phyloP scores from a whole-genome alignment of 2,888 invertebrate species.

The Amphipyra tragopoginis region DNA sequence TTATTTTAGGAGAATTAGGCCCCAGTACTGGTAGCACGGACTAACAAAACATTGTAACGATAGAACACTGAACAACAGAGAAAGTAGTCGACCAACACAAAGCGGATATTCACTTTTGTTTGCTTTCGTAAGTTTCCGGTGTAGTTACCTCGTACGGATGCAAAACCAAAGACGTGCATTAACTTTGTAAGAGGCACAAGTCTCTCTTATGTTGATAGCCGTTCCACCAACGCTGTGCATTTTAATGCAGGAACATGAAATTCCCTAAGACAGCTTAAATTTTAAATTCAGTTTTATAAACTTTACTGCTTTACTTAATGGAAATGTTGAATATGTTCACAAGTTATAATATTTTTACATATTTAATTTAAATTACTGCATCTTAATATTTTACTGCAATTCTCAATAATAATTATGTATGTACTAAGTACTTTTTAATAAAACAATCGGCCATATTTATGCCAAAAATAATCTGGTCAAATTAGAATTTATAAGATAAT shows the following conservation, averaged over 20 bases:
- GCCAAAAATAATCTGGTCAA: too few species aligned
- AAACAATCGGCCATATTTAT: too few species aligned
- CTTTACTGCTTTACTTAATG: conserved; percentile 3
- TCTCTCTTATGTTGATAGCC: not conserved
- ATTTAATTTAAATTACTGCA: too few species aligned
- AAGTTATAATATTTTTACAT: not conserved
- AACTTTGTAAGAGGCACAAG: conserved; percentile 4
- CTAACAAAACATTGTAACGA: too few species aligned
- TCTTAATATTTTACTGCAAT: too few species aligned
- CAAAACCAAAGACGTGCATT: conserved; percentile 8
- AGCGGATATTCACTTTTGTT: not conserved
- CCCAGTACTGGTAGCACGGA: too few species aligned
- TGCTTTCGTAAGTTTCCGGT: not conserved
- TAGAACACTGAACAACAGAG: too few species aligned
- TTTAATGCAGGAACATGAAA: conserved; percentile 24
- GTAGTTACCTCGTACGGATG: not conserved
- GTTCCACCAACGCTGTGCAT: conserved; percentile 19
- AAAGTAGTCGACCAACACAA: too few species aligned
- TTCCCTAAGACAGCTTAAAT: conserved; percentile 18
- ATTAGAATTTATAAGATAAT: too few species aligned
- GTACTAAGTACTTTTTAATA: too few species aligned
- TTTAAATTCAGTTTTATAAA: conserved; percentile 8
- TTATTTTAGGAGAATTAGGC: too few species aligned
- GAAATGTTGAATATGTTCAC: conserved; percentile 5
- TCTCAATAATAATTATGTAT: too few species aligned